phyloP scores from a whole-genome alignment of 2,113 vertebrate species.

The Anthoscopus minutus region DNA sequence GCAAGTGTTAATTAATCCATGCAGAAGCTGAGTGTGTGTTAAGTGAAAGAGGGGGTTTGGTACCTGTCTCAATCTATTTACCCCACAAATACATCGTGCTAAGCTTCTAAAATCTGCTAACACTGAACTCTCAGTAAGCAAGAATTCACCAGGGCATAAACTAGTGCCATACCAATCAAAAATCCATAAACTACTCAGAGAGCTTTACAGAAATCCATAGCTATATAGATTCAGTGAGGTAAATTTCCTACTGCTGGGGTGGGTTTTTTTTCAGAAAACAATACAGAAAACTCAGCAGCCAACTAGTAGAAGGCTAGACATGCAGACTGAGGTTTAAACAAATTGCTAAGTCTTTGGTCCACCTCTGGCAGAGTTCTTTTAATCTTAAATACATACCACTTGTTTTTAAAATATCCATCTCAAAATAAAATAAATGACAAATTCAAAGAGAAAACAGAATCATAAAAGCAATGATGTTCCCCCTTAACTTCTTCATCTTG shows the following conservation, averaged over 20 bases:
- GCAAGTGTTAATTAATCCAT: not conserved
- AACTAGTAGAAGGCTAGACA: not conserved
- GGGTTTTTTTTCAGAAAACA: not conserved
- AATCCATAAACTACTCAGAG: not conserved
- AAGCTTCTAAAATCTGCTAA: not conserved
- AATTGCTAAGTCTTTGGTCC: not conserved
- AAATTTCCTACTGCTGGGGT: not conserved
- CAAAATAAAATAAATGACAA: not conserved
- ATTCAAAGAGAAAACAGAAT: not conserved
- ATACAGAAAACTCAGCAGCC: not conserved
- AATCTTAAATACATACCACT: not conserved
- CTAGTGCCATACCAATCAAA: not conserved
- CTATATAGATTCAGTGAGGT: not conserved
- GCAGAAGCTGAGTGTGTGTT: not conserved
- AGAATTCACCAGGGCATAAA: not conserved
- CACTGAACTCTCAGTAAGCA: not conserved
- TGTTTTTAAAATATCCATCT: rapidly evolving
- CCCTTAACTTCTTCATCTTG: not conserved
- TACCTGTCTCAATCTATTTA: not conserved
- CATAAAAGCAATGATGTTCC: not conserved
- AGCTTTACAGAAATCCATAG: not conserved
- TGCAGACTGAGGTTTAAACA: not conserved
- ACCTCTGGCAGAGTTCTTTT: not conserved
- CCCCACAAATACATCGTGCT: not conserved
- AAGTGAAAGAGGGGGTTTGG: not conserved